Evolutionary conservation across 2,797 vertebrate genomes (phyloP), one percentile per base, ranked within the genome.

Genomic region (Leuciscus waleckii): DNA sequence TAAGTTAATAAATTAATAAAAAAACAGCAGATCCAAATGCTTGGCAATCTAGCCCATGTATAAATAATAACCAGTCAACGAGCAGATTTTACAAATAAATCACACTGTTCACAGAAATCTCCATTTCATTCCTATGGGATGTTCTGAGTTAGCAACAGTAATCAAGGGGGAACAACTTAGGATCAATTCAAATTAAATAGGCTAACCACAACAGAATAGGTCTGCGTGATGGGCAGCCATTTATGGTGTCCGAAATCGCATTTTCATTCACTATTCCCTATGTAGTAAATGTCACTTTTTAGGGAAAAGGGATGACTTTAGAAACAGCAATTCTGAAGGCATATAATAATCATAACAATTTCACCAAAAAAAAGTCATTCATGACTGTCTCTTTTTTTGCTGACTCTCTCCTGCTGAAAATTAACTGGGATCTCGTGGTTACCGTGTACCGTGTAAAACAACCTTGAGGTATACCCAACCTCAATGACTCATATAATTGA

Each of bases 401-500:
- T 1, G 7, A 76, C 49, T 76, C 74, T 8, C 7, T 37, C 46
- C 10, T 4, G 14, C 13, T 56, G 32, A 77, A 58, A 17, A 78
- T 26, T 0, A 61, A 78, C 54, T 41, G 75, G 6, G 35, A 41
- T 77, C 1, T 16, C 14, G 2, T 41, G 7, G 23, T 19, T 41
- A 61, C 54, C 35, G 41, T 61, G 35, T 26, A 41, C 35, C 0
- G 4, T 39, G 35, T 39, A 77, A 58, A 61, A 78, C 11, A 23
- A 37, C 23, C 74, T 86, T 73, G 77, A 39, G 61, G 65, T 85
- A 54, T 71, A 75, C 84, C 78, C 46, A 82, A 81, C 84, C 77
- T 69, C 79, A 82, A 41, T 85, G 85, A 85, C 78, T 89, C 85
- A 88, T 86, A 79, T 89, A 88, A 90, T 88, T 86, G 88, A 89